Percentiles rank a stretch among this genome's conserved stretches.
Conservation (phyloP, 2,113 vertebrate species). For the Egretta garzetta region DNA sequence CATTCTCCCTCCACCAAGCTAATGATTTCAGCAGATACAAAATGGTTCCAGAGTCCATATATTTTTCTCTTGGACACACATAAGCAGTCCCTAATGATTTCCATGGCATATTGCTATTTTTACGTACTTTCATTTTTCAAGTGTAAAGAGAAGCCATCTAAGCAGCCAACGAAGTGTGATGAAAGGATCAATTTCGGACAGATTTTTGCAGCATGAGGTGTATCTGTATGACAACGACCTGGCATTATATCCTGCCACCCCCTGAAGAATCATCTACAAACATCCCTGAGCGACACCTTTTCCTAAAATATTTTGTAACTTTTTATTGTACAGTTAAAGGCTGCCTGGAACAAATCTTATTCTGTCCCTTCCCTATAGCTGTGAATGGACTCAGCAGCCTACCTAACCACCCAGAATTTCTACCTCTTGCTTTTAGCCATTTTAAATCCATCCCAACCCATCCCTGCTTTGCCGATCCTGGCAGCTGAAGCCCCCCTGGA, state of each 20-base stretch:
- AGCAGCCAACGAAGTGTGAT: background rate
- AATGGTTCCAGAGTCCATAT: background rate
- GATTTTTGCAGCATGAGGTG: slow-evolving; percentile 21
- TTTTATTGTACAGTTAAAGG: background rate
- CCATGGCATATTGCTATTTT: slow-evolving; percentile 28
- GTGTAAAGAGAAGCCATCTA: background rate
- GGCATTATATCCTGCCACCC: background rate
- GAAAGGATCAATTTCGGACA: slow-evolving; percentile 21
- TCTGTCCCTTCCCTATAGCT: background rate
- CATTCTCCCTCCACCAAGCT: background rate
- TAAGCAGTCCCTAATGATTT: slow-evolving; percentile 13
- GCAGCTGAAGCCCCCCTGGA: background rate
- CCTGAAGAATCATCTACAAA: background rate
- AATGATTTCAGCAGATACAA: slow-evolving; percentile 21
- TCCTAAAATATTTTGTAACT: background rate
- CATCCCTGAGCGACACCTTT: background rate
- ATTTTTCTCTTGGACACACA: slow-evolving; percentile 14
- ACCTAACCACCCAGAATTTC: background rate
- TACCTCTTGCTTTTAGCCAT: background rate
- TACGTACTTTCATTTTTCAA: slow-evolving; percentile 36
- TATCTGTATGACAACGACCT: background rate
- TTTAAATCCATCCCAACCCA: background rate
- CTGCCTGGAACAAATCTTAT: background rate
- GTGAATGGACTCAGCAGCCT: background rate
- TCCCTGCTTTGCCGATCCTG: background rate